Evolutionary conservation across 2,113 vertebrate genomes (phyloP), one percentile per base, ranked within the genome.

Genomic region (Micromys minutus): DNA sequence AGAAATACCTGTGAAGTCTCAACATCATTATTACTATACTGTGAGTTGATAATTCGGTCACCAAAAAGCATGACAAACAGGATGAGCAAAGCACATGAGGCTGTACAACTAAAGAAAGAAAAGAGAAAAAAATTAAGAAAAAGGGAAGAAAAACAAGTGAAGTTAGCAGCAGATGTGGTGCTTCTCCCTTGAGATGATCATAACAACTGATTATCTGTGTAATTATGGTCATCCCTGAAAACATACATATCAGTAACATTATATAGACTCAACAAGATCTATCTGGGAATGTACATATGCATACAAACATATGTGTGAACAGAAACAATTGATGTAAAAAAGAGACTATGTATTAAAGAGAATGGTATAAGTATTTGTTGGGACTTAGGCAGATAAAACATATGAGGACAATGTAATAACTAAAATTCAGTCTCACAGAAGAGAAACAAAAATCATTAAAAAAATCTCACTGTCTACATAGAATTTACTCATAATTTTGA

Each of bases 231-330:
- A 26, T 29, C 12, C 31, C 13, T 34, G 65, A 67, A 67, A 79
- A 55, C 34, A 7, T 52, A 36, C 75, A 21, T 79, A 52, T 3
- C 34, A 52, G 9, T 79, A 36, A 36, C 5, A 36, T 50, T 77
- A 50, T 79, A 34, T 16, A 3, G 17, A 52, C 7, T 17, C 17
- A 5, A 34, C 21, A 4, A 31, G n/a, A 22, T 39, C 13, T 26
- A 42, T 7, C 13, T 19, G 15, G 26, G 61, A 26, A 3, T 24
- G 22, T 61, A 7, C 24, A 7, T 61, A 22, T 61, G 22, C 24
- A 1, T 5, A 0, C 7, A 34, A 34, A 47, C 12, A 29, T 3
- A 19, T 19, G 9, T 17, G 4, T 7, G 11, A 21, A 52, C 9
- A 65, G 1, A 13, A 26, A 42, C 50, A 52, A 52, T 52, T 52